phyloP scores from a whole-genome alignment of 1,140 invertebrate genomes.

The Dysdera silvatica region DNA sequence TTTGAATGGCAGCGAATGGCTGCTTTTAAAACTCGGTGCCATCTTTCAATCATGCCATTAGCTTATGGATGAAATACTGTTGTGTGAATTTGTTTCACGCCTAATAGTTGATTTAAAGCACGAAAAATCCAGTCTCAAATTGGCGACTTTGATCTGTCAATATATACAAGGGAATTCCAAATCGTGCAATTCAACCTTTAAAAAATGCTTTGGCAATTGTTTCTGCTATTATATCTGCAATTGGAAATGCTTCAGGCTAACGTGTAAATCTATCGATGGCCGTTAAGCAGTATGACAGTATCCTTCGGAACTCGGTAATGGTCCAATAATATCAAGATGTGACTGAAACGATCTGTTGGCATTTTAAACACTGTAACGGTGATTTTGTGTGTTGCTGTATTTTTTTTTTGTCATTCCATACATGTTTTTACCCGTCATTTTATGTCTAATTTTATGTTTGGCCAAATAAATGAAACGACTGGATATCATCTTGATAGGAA shows the following conservation, averaged over 20 bases:
- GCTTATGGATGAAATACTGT: too few relatives aligned
- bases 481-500: neutral
- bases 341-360: neutral
- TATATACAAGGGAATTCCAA: constrained; percentile 33
- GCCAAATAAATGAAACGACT: neutral
- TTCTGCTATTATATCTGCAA: constrained; percentile 42
- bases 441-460: neutral
- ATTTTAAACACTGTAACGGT: neutral
- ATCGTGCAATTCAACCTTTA: constrained; percentile 38
- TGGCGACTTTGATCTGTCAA: neutral
- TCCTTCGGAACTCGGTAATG: neutral
- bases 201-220: constrained; percentile 39
- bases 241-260: constrained; percentile 45
- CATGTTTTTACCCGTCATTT: neutral
- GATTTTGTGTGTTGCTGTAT: neutral
- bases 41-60: too few relatives aligned
- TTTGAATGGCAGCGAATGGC: too few relatives aligned
- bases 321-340: neutral
- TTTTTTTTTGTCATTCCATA: neutral
- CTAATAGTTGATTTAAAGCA: too few relatives aligned
- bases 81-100: too few relatives aligned
- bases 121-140: too few relatives aligned
- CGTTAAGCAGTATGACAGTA: constrained; percentile 19
- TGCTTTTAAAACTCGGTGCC: too few relatives aligned
- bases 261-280: neutral